Evolutionary conservation across 1,140 invertebrate genomes (phyloP).

Genomic region (Lasioglossum albipes): DNA sequence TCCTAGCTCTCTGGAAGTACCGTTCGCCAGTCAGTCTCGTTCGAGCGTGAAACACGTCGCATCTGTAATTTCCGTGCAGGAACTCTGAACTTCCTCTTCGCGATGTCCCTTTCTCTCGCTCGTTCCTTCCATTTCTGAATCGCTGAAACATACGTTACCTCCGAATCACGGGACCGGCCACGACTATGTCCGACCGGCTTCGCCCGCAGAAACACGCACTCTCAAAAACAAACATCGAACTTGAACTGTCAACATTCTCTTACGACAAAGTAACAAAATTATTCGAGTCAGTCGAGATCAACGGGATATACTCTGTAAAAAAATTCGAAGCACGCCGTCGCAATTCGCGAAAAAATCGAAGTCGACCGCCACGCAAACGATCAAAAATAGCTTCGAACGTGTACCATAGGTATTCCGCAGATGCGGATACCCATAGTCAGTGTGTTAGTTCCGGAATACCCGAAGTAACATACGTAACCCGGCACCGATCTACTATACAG

Average conservation of each 20-base stretch:
- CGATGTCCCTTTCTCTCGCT: conserved; percentile 17
- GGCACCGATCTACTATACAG: background rate
- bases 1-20: conserved; percentile 25
- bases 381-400: background rate
- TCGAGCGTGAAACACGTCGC: conserved; percentile 63
- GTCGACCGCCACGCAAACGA: background rate
- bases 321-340: too few relatives aligned
- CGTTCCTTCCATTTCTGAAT: conserved; percentile 25
- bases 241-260: too few relatives aligned
- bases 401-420: too few relatives aligned
- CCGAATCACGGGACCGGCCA: conserved; percentile 5
- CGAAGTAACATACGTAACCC: background rate
- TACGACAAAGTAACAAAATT: too few relatives aligned
- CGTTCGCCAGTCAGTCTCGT: conserved; percentile 41
- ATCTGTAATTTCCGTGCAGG: conserved; percentile 65
- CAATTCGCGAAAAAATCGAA: too few relatives aligned
- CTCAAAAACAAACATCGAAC: background rate
- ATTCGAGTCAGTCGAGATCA: too few relatives aligned
- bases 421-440: too few relatives aligned
- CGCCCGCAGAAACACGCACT: background rate
- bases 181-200: conserved; percentile 16
- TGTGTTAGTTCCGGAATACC: background rate
- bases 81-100: conserved; percentile 44
- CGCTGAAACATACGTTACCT: conserved; percentile 24
- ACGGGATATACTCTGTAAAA: too few relatives aligned